Percentiles rank a stretch among this genome's conserved stretches.
These are phyloP conservation scores for Trilocha varians DNA, from an alignment of 2,888 invertebrate species.

Conservation along the genomic window DNA sequence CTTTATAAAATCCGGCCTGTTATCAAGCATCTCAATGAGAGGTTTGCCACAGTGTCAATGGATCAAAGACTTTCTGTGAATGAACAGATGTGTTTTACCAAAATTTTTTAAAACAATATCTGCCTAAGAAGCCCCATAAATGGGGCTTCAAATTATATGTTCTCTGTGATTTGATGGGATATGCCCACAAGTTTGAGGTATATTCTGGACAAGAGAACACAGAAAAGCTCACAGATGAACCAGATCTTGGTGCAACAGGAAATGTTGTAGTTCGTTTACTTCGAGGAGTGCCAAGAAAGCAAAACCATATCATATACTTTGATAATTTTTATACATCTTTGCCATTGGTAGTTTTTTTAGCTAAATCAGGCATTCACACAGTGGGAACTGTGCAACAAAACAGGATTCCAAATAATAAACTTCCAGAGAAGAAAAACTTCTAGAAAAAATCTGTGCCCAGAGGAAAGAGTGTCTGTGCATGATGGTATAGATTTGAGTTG, in stretches of 20 bases:
- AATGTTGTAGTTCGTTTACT: conserved; percentile 22
- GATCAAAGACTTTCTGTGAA: conserved; percentile 3
- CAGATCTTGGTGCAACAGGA: conserved; percentile 18
- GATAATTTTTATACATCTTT: conserved; percentile 27
- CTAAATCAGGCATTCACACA: conserved; percentile 24
- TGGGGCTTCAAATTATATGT: conserved; percentile 26
- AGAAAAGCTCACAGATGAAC: conserved; percentile 22
- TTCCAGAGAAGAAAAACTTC: conserved; percentile 26
- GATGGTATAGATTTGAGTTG: conserved; percentile 28
- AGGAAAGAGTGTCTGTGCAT: conserved; percentile 27
- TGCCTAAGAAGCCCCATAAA: conserved; percentile 23
- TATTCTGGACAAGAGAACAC: conserved; percentile 30
- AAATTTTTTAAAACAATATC: conserved; percentile 15
- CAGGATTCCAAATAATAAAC: conserved; percentile 26
- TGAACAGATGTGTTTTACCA: conserved; percentile 2
- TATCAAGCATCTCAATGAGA: conserved; percentile 3
- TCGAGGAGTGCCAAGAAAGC: conserved; percentile 21
- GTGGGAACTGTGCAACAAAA: conserved; percentile 30
- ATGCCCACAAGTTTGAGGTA: conserved; percentile 16
- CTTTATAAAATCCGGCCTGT: conserved; percentile 1
- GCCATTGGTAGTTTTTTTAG: conserved; percentile 21
- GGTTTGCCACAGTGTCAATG: conserved; percentile 2
- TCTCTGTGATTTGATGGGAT: conserved; percentile 18
- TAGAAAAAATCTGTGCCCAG: conserved; percentile 32
- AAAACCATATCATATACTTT: conserved; percentile 25